Percentiles rank a stretch among this genome's conserved stretches.
These are phyloP conservation scores for Ennomos erosarius DNA, from an alignment of 2,888 invertebrate genomes.

Conservation along the genomic window DNA sequence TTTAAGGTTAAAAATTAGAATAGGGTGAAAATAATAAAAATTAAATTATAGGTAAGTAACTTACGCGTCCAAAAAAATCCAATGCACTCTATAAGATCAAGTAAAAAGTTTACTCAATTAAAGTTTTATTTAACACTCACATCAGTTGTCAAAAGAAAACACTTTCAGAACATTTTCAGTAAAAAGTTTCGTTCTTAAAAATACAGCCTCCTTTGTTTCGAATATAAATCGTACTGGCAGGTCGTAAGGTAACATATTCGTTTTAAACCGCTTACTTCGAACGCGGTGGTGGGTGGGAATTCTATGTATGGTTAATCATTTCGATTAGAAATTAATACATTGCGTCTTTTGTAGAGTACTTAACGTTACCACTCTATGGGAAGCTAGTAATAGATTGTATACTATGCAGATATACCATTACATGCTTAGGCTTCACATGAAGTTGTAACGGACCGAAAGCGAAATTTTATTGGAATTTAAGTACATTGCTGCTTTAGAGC, in stretches of 20 bases:
- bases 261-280: slow-evolving; percentile 51
- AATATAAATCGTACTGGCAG: slow-evolving; percentile 57
- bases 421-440: too few relatives aligned
- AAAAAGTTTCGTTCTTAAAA: slow-evolving; percentile 9
- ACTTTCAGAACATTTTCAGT: slow-evolving; percentile 6
- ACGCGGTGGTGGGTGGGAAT: slow-evolving; percentile 28
- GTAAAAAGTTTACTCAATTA: too few relatives aligned
- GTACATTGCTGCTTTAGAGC: too few relatives aligned
- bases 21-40: not conserved
- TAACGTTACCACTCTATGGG: not conserved
- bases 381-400: too few relatives aligned
- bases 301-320: slow-evolving; percentile 13
- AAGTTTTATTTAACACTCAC: slow-evolving; percentile 16
- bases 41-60: too few relatives aligned
- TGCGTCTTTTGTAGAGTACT: not conserved
- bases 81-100: slow-evolving; percentile 6
- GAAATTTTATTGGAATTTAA: too few relatives aligned
- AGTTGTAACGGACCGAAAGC: too few relatives aligned
- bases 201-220: slow-evolving; percentile 34
- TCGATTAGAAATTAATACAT: slow-evolving; percentile 12
- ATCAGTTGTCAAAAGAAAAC: slow-evolving; percentile 4
- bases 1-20: too few relatives aligned
- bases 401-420: too few relatives aligned
- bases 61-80: slow-evolving; percentile 33
- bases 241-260: slow-evolving; percentile 50